These are phyloP conservation scores for Opisthograptis luteolata DNA, from an alignment of 2,888 invertebrate genomes.

Conservation along the genomic window DNA sequence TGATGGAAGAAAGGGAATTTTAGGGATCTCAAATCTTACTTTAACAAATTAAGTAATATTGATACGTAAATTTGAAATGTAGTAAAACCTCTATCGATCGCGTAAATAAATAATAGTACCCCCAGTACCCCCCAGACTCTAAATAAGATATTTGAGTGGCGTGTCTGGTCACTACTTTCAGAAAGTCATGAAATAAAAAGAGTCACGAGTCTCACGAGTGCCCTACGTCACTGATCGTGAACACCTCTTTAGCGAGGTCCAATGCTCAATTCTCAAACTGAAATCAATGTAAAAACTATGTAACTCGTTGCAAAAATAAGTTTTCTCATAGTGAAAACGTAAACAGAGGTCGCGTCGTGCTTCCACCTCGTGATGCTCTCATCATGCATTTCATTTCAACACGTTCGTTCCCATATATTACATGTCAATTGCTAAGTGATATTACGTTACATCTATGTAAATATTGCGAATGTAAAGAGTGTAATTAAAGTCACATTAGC, in stretches of 20 bases:
- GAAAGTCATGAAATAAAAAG: slow-evolving; percentile 3
- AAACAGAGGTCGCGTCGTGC: slow-evolving; percentile 51
- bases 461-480: slow-evolving; percentile 30
- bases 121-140: too few species aligned
- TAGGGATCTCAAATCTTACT: too few species aligned
- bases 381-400: slow-evolving; percentile 42
- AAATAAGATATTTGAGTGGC: too few species aligned
- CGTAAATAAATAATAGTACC: too few species aligned
- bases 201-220: slow-evolving; percentile 13
- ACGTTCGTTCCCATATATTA: slow-evolving; percentile 21
- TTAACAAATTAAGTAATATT: too few species aligned
- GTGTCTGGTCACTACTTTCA: not conserved
- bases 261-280: slow-evolving; percentile 11
- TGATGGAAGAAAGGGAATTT: too few species aligned
- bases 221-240: slow-evolving; percentile 29
- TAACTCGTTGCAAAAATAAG: slow-evolving; percentile 30
- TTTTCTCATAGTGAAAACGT: slow-evolving; percentile 64
- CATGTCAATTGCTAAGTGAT: slow-evolving; percentile 25
- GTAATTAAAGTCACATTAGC: slow-evolving; percentile 29
- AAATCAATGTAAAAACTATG: slow-evolving; percentile 7
- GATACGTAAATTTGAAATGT: too few species aligned
- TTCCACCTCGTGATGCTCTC: slow-evolving; percentile 55
- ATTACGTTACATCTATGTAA: slow-evolving; percentile 29
- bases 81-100: too few species aligned
- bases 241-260: slow-evolving; percentile 25